A percentile compares a stretch with the other conserved stretches of the same genome.
Evolutionary conservation across 2,113 vertebrate genomes (phyloP).

Genomic region (Diglossa brunneiventris): DNA sequence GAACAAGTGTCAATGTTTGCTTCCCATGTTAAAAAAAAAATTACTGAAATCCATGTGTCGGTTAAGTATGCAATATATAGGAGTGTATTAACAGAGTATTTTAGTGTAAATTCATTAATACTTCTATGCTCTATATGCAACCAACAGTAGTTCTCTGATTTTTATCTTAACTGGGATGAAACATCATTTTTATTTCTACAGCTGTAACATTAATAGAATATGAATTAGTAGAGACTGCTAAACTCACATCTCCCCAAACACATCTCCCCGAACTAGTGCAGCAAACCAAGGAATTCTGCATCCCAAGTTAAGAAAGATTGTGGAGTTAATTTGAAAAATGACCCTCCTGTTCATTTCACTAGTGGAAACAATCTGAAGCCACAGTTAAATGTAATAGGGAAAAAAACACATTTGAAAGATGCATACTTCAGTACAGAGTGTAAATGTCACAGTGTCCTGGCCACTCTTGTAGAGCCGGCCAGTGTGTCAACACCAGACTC

Average conservation of each 20-base stretch:
- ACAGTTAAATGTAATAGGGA: background rate
- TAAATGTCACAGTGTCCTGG: background rate
- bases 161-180: background rate
- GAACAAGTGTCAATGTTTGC: background rate
- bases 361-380: background rate
- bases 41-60: background rate
- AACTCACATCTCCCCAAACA: background rate
- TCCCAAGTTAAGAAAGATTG: background rate
- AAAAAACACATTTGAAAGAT: background rate
- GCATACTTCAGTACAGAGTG: fast-evolving
- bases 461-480: fast-evolving
- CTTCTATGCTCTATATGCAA: background rate
- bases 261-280: too few species aligned
- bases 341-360: background rate
- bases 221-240: background rate
- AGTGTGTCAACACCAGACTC: background rate
- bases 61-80: background rate
- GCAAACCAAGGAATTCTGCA: background rate
- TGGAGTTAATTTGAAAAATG: background rate
- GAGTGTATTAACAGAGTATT: background rate
- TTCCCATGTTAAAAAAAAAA: background rate
- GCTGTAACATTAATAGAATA: background rate
- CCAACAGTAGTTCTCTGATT: background rate
- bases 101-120: background rate
- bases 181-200: background rate